Conservation (phyloP, 2,888 invertebrate genomes). For the Drosophila anomelani region DNA sequence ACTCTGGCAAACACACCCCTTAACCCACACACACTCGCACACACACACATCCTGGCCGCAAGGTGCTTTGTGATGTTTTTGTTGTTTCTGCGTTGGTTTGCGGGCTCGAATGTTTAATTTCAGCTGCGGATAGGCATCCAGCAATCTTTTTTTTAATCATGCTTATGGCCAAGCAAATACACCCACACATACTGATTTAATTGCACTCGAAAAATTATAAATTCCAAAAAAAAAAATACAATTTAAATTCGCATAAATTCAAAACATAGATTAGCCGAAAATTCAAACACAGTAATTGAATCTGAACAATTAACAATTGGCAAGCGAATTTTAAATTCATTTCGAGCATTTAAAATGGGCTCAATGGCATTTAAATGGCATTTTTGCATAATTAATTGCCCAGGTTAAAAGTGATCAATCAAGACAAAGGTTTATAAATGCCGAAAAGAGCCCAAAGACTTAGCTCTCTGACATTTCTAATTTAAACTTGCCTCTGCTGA, state of each 20-base stretch:
- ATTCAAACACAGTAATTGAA: conserved; percentile 22
- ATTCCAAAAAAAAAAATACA: conserved; percentile 20
- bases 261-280: conserved; percentile 19
- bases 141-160: conserved; percentile 63
- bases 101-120: conserved; percentile 55
- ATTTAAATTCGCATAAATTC: conserved; percentile 26
- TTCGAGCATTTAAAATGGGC: not conserved
- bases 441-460: not conserved
- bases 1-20: conserved; percentile 41
- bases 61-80: conserved; percentile 53
- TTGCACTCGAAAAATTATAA: conserved; percentile 41
- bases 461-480: not conserved
- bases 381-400: conserved; percentile 4
- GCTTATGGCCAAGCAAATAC: conserved; percentile 65
- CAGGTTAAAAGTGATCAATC: conserved; percentile 7
- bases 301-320: conserved; percentile 18
- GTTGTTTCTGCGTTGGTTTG: conserved; percentile 38
- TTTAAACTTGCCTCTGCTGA: conserved; percentile 29
- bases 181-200: conserved; percentile 50
- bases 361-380: not conserved
- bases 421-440: not conserved
- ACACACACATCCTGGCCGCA: conserved; percentile 21
- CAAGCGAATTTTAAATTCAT: conserved; percentile 4
- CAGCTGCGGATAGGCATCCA: conserved; percentile 40
- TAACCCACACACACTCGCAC: conserved; percentile 29